These are phyloP conservation scores for Melanogrammus aeglefinus DNA, from an alignment of 2,797 vertebrate genomes.

Conservation along the genomic window DNA sequence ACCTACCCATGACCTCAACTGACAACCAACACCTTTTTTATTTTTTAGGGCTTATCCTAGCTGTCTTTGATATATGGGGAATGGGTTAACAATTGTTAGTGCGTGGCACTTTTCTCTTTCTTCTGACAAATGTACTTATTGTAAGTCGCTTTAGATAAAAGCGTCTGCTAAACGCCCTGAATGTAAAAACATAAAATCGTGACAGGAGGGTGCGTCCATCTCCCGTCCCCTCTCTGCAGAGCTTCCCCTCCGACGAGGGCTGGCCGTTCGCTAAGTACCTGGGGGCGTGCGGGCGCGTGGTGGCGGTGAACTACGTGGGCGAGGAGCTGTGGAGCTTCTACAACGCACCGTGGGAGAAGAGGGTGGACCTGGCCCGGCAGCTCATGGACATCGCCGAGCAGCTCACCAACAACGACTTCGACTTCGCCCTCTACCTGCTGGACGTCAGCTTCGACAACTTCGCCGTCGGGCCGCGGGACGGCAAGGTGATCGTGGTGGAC, in stretches of 20 bases:
- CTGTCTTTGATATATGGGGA: too few relatives aligned
- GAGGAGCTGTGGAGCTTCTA: constrained; percentile 98
- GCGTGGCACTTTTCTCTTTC: too few relatives aligned
- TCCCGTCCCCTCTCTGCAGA: constrained; percentile 68
- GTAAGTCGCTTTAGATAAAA: too few relatives aligned
- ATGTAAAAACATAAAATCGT: too few relatives aligned
- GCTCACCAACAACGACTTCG: constrained; percentile 99
- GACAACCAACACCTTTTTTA: too few relatives aligned
- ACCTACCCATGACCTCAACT: too few relatives aligned
- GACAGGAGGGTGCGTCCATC: constrained; percentile 17
- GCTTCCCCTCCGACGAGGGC: constrained; percentile 97
- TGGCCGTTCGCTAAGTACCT: constrained; percentile 99
- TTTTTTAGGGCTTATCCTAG: too few relatives aligned
- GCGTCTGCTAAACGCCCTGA: too few relatives aligned
- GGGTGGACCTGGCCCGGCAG: constrained; percentile 93
- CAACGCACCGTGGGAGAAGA: constrained; percentile 93
- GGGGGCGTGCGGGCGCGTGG: constrained; percentile 95
- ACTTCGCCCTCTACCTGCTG: constrained; percentile 98
- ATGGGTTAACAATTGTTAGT: too few relatives aligned
- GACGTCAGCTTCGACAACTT: constrained; percentile 99
- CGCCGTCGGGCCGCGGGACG: constrained; percentile 93
- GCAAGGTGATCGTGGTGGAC: constrained; percentile 96
- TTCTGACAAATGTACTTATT: too few relatives aligned
- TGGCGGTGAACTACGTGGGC: constrained; percentile 96
- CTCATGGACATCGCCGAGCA: constrained; percentile 99